phyloP scores from a whole-genome alignment of 2,888 invertebrate genomes.

The Meandrusa payeni region DNA sequence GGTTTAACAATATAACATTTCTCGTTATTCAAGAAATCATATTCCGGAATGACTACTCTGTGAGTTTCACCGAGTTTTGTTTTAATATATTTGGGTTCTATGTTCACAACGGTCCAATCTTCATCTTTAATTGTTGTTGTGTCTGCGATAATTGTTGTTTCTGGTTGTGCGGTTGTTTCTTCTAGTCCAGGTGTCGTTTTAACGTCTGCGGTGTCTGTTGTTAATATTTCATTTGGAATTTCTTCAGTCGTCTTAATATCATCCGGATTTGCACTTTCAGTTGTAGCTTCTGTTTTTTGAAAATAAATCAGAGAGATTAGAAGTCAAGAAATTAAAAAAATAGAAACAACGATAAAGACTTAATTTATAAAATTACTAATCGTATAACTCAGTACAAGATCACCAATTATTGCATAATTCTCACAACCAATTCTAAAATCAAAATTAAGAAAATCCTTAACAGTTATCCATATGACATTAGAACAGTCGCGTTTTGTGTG shows the following conservation, averaged over 20 bases:
- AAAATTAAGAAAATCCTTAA: no score
- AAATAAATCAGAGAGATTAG: constrained; percentile 6
- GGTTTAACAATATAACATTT: constrained; percentile 52
- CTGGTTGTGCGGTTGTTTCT: constrained; percentile 10
- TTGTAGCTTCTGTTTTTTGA: constrained; percentile 11
- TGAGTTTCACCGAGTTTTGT: constrained; percentile 32
- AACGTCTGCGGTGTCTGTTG: not conserved
- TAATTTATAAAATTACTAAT: no score
- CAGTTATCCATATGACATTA: no score
- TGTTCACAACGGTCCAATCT: constrained; percentile 21
- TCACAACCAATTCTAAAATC: no score
- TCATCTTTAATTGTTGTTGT: constrained; percentile 6
- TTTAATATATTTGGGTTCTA: constrained; percentile 22
- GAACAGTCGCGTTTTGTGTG: no score
- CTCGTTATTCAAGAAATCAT: constrained; percentile 32
- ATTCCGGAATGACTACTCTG: constrained; percentile 33
- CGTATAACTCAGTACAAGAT: constrained; percentile 5
- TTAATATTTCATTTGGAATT: constrained; percentile 4
- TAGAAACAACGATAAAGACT: no score
- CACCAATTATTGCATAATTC: constrained; percentile 2
- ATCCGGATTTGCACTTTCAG: constrained; percentile 7
- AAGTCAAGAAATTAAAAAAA: not conserved
- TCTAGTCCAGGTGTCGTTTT: not conserved
- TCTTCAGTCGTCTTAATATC: constrained; percentile 7
- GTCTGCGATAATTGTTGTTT: constrained; percentile 2